These are phyloP conservation scores for Odontamblyopus rebecca DNA, from an alignment of 2,797 vertebrate genomes.

Conservation along the genomic window DNA sequence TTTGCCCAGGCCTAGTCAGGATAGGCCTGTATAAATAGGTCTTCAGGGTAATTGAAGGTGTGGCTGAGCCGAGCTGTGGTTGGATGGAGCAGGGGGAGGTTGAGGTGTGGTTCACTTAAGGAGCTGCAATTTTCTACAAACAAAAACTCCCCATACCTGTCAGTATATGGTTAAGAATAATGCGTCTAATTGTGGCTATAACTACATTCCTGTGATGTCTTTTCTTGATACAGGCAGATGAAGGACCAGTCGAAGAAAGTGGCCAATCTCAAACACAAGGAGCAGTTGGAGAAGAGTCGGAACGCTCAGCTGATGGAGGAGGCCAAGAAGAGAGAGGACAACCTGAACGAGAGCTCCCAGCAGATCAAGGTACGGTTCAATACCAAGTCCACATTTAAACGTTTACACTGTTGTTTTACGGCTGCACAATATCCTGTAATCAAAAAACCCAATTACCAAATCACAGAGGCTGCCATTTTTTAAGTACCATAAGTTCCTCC, in stretches of 20 bases:
- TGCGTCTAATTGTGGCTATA: not conserved
- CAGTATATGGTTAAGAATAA: not conserved
- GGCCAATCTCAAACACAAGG: slow-evolving; percentile 92
- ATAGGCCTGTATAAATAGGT: too few species aligned
- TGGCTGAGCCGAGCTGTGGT: too few species aligned
- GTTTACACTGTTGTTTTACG: not conserved
- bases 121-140: too few species aligned
- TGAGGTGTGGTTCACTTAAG: too few species aligned
- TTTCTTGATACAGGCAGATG: slow-evolving; percentile 80
- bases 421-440: too few species aligned
- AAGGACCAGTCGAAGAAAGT: slow-evolving; percentile 97
- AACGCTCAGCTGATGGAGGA: slow-evolving; percentile 91
- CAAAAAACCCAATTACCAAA: too few species aligned
- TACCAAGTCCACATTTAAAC: too few species aligned
- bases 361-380: slow-evolving; percentile 81
- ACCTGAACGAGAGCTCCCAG: slow-evolving; percentile 90
- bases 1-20: too few species aligned
- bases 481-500: too few species aligned
- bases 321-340: slow-evolving; percentile 89
- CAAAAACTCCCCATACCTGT: not conserved
- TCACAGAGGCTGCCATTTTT: too few species aligned
- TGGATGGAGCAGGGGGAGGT: too few species aligned
- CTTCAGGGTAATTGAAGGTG: too few species aligned
- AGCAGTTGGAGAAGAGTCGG: slow-evolving; percentile 91
- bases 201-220: not conserved